Base-by-base conservation (phyloP, 2,888 invertebrate genomes). In the Sicus ferrugineus region DNA sequence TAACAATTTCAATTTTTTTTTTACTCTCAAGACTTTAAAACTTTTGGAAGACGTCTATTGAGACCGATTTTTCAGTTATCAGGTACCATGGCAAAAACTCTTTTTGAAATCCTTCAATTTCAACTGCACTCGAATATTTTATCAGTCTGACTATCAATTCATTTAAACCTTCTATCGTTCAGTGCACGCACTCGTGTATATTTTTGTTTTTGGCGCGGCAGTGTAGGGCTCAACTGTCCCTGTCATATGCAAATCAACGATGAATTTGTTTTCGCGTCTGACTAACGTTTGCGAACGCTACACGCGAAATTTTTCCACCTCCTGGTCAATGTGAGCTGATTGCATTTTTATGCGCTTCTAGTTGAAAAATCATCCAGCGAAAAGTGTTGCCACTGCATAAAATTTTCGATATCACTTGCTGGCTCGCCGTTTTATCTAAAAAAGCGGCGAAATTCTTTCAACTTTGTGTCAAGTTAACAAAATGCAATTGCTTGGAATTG, bases 401-500 rank as follows among this genome's bases (percentile, higher is more conserved):
- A 28, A 56, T 66, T 66, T 23, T 11, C 7, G 34, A 31, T 54
- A 52, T 65, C 26, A 23, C 50, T 16, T 50, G 64, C 31, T 21
- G 11, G 52, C 52, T 23, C 9, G 23, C 52, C 23, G 38, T 26
- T 54, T 38, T 54, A 65, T 54, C 54, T 54, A 54, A 54, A 65
- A 52, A 23, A 52, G 21, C 14, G 23, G 9, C 31, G n/a, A 16
- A 21, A 46, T 28, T 46, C 46, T 28, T 62, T 62, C 23, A 23
- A 26, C 28, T 14, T 62, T 28, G 46, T 26, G 46, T 16, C 16
- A 16, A 62, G 38, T 46, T 46, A 62, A 62, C 26, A 42, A 62
- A 46, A 26, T 62, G 62, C 62, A 62, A 58, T 61, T 61, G 61
- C 21, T 21, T n/a, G 62, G 38, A 46, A 46, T 16, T 62, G 50